These are phyloP conservation scores for Cephalopholis sonnerati DNA, from an alignment of 2,113 vertebrate genomes.

Conservation along the genomic window DNA sequence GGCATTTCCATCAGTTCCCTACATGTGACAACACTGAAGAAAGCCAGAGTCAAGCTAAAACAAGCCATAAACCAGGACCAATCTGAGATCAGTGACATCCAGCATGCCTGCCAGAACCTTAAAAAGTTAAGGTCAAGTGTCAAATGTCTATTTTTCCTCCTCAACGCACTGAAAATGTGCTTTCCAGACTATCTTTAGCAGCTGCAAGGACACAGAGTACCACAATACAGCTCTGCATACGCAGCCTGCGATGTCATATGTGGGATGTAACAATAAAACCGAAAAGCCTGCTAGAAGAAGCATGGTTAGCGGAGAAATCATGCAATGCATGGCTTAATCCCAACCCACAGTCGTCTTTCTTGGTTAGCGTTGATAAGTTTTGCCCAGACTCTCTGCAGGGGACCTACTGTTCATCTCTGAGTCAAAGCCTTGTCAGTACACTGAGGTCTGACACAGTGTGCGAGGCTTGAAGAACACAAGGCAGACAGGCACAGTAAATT, in stretches of 20 bases:
- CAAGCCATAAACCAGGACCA: slow-evolving; percentile 34
- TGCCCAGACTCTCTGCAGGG: slow-evolving; percentile 42
- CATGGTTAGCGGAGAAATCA: slow-evolving; percentile 29
- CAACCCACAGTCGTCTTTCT: slow-evolving; percentile 43
- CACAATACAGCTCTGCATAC: slow-evolving; percentile 6
- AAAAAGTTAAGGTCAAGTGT: slow-evolving; percentile 53
- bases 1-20: slow-evolving; percentile 52
- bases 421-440: slow-evolving; percentile 53
- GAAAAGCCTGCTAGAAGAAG: slow-evolving; percentile 21
- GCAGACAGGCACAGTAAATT: slow-evolving; percentile 57
- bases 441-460: slow-evolving; percentile 48
- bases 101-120: slow-evolving; percentile 20
- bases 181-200: slow-evolving; percentile 20
- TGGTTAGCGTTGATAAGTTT: slow-evolving; percentile 57
- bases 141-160: slow-evolving; percentile 53
- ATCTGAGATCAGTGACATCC: slow-evolving; percentile 35
- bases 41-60: slow-evolving; percentile 58
- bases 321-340: slow-evolving; percentile 48
- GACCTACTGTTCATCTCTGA: slow-evolving; percentile 42
- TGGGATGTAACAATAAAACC: slow-evolving; percentile 47
- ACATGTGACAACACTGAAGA: slow-evolving; percentile 47
- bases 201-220: slow-evolving; percentile 6
- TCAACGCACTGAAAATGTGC: neutral
- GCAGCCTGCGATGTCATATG: neutral
- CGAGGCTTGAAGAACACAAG: slow-evolving; percentile 51